These are phyloP conservation scores for Micrasema minimum DNA, from an alignment of 1,140 invertebrate genomes.

Conservation along the genomic window DNA sequence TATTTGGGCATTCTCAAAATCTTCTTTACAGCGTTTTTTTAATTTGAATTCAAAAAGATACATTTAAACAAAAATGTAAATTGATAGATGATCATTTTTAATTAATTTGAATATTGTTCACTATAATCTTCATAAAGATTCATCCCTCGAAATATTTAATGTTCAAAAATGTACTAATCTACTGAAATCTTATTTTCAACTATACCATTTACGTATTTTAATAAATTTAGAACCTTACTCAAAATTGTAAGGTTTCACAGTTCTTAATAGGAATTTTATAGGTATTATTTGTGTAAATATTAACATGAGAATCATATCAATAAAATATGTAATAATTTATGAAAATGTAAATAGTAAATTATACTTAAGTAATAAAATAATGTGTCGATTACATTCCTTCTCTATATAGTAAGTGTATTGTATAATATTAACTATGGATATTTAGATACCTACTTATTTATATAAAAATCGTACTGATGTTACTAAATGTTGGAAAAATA, in stretches of 20 bases:
- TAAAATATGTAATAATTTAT: slow-evolving; percentile 26
- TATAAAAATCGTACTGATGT: slow-evolving; percentile 53
- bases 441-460: slow-evolving; percentile 48
- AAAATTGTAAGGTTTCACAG: background rate
- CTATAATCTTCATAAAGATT: too few relatives aligned
- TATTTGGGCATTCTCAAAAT: too few relatives aligned
- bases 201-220: too few relatives aligned
- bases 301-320: slow-evolving; percentile 12
- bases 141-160: too few relatives aligned
- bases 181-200: too few relatives aligned
- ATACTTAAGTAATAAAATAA: slow-evolving; percentile 11
- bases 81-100: too few relatives aligned
- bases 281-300: background rate
- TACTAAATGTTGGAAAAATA: slow-evolving; percentile 50
- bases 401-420: slow-evolving; percentile 41
- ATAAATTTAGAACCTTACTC: too few relatives aligned
- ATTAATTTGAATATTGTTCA: too few relatives aligned
- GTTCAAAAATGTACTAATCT: too few relatives aligned
- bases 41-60: too few relatives aligned
- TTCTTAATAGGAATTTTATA: background rate
- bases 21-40: too few relatives aligned
- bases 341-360: slow-evolving; percentile 20
- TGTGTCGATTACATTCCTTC: slow-evolving; percentile 16
- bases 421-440: slow-evolving; percentile 33
- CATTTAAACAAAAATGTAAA: too few relatives aligned